Base-by-base conservation (phyloP, 2,113 vertebrate genomes). In the Scortum barcoo region DNA sequence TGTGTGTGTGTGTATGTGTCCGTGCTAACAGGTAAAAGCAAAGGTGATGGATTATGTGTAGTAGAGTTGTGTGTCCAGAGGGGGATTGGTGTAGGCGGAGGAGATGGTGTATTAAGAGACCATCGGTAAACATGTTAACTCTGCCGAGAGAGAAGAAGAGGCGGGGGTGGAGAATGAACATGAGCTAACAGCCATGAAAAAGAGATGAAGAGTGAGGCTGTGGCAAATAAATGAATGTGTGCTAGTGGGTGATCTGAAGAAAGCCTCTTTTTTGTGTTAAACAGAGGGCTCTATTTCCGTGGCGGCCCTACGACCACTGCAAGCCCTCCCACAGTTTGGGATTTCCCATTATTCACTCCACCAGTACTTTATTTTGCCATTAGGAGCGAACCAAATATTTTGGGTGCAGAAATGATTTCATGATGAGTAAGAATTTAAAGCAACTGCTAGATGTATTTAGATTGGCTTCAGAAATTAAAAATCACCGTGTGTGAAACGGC, bases 21-120 rank as follows among this genome's bases (percentile, higher is more conserved):
- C 2, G 26, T 48, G 50, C 51, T 80, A 73, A 83, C 69, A 74
- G 60, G 67, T 76, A 51, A 65, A 88, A 72, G 76, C 61, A 72
- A 71, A 78, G 62, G 62, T 86, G 80, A 92, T 76, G 81, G 67
- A 80, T 81, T 53, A 56, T 72, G 51, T 53, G 62, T 42, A 20
- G 63, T 57, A 17, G 44, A 2, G 16, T 53, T 65, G 68, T 72
- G 24, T 24, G 62, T 30, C 16, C 73, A 57, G 44, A 66, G 54
- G 53, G 30, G 36, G 48, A 50, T 53, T 61, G 76, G 81, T 46
- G 30, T 75, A 30, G 74, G 61, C 24, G 42, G 72, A 68, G 69
- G 66, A 75, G 66, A 77, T 28, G 63, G 60, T 26, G 57, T 76
- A 89, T 88, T 76, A 84, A 82, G 77, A 69, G 75, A 76, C 54